These are phyloP conservation scores for Chorisops tibialis DNA, from an alignment of 2,888 invertebrate species.

Conservation along the genomic window DNA sequence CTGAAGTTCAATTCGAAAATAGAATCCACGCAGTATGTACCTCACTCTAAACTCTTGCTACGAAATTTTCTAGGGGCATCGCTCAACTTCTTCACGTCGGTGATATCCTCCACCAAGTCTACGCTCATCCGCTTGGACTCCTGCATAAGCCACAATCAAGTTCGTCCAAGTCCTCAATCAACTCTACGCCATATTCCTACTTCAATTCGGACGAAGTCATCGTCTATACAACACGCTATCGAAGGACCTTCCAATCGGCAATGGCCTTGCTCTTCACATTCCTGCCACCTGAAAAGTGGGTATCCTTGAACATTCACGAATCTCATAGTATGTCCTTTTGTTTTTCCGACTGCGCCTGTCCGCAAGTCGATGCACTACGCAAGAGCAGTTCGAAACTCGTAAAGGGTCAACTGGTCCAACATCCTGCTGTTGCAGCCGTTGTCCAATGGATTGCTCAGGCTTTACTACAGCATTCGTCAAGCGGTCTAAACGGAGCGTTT, in stretches of 20 bases:
- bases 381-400: slow-evolving; percentile 54
- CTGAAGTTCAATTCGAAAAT: no score
- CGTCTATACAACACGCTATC: slow-evolving; percentile 77
- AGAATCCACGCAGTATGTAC: no score
- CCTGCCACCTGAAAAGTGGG: slow-evolving; percentile 63
- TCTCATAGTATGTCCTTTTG: slow-evolving; percentile 81
- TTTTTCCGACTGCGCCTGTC: slow-evolving; percentile 79
- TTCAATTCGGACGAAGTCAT: slow-evolving; percentile 59
- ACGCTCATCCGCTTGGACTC: slow-evolving; percentile 52
- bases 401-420: slow-evolving; percentile 64
- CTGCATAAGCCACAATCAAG: slow-evolving; percentile 39
- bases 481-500: slow-evolving; percentile 61
- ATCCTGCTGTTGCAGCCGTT: slow-evolving; percentile 70
- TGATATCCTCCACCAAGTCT: slow-evolving; percentile 60
- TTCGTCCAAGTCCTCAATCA: slow-evolving; percentile 37
- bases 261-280: slow-evolving; percentile 74
- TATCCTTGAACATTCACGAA: slow-evolving; percentile 67
- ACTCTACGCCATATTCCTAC: slow-evolving; percentile 46
- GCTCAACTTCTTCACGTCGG: slow-evolving; percentile 81
- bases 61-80: slow-evolving; percentile 62
- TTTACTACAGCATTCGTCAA: slow-evolving; percentile 64
- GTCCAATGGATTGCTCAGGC: slow-evolving; percentile 63
- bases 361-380: slow-evolving; percentile 56
- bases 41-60: no score
- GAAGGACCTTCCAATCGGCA: slow-evolving; percentile 88